Evolutionary conservation across 2,888 invertebrate genomes (phyloP).

Genomic region (Pollenia griseotomentosa): DNA sequence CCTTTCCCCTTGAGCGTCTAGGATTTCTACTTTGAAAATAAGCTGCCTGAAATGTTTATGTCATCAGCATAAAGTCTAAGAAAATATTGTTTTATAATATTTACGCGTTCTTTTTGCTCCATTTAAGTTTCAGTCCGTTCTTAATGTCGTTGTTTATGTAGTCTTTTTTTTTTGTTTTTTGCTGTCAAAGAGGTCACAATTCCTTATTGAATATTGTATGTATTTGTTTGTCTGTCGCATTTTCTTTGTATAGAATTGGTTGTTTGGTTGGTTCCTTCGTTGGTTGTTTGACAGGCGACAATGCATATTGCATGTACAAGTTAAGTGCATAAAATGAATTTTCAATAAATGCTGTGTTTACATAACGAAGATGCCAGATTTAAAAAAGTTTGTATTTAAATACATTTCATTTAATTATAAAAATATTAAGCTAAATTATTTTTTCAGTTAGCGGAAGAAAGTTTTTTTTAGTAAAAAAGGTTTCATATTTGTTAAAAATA

Average conservation of each 20-base stretch:
- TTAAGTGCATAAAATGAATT: constrained; percentile 72
- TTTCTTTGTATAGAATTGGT: constrained; percentile 51
- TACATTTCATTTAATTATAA: no score
- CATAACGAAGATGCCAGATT: constrained; percentile 48
- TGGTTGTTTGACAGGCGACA: constrained; percentile 72
- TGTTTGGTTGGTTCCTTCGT: constrained; percentile 52
- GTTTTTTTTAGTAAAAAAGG: no score
- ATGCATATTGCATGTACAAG: constrained; percentile 70
- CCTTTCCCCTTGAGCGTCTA: no score
- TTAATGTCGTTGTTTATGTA: constrained; percentile 33
- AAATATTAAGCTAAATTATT: no score
- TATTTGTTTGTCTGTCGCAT: constrained; percentile 38
- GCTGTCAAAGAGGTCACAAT: constrained; percentile 65
- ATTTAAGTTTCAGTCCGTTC: constrained; percentile 41
- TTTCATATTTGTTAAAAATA: no score
- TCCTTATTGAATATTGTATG: constrained; percentile 68
- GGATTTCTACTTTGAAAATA: not conserved
- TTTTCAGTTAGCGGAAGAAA: no score
- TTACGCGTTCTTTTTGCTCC: constrained; percentile 42
- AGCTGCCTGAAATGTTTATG: constrained; percentile 72
- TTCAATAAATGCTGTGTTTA: constrained; percentile 56
- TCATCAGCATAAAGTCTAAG: constrained; percentile 82
- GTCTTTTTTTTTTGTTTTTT: not conserved
- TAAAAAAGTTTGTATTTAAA: not conserved
- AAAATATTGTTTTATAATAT: constrained; percentile 78